Evolutionary conservation across 2,888 invertebrate species (phyloP), one percentile per base, ranked within the genome.

Genomic region (Eristalis intricaria): DNA sequence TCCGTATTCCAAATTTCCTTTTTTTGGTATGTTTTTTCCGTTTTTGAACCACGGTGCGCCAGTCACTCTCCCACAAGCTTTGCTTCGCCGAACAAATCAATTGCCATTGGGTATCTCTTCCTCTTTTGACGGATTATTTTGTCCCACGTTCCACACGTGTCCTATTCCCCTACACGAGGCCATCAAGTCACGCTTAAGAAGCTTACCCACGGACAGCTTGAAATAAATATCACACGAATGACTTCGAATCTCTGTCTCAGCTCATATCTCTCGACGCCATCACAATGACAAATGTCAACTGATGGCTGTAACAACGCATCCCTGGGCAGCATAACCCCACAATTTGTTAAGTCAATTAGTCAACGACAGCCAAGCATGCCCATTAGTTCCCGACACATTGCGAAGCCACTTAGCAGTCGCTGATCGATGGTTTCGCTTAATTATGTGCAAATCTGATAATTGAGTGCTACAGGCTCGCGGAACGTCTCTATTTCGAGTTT

Each of bases 361-460:
- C 50, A 19, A 19, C 50, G 50, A 50, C 19, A 8, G 8, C 1
- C 50, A 8, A 19, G 50, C 8, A 19, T 19, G 50, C 50, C 19
- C 50, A 50, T 50, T 50, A 50, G 19, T 19, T 50, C 19, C 50
- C 2, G 50, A 50, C 50, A 50, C 19, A 50, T 50, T 50, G 50
- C 50, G 50, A 19, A 8, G 50, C 50, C 50, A 50, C 50, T 50
- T 50, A 50, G 8, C 50, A 19, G 2, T 19, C 50, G 50, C 50
- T 50, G 32, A 58, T 58, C 11, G 22, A 19, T 73, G 26, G 11
- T 58, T 4, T 40, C 38, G 11, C 22, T 7, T 69, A 70, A 61
- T 80, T 61, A 22, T 40, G 35, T 38, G 26, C n/a, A 43, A 56
- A 29, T 15, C 19, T 73, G 68, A 68, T 74, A 69, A 80, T 80